Conservation (phyloP, 2,797 vertebrate genomes). For the Sebastolobus altivelis region DNA sequence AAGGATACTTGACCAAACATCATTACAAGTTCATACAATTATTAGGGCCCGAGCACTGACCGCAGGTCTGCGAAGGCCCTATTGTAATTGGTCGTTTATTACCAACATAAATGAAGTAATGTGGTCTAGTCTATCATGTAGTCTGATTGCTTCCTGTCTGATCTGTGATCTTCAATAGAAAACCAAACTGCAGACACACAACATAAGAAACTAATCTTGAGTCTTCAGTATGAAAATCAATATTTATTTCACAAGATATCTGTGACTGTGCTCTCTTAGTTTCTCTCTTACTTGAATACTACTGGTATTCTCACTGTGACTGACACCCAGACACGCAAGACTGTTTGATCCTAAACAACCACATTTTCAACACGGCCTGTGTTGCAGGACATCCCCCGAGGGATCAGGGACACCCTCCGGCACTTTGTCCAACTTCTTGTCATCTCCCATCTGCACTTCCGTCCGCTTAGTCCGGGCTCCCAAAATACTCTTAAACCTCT, state of each 20-base stretch:
- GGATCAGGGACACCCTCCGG: constrained; percentile 44
- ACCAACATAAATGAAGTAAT: constrained; percentile 3
- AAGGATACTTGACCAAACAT: constrained; percentile 29
- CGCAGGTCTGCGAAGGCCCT: too few relatives aligned
- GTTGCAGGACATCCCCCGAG: constrained; percentile 45
- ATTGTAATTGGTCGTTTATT: too few relatives aligned
- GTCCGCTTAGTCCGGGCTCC: neutral
- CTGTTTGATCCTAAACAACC: constrained; percentile 39
- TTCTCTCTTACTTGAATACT: constrained; percentile 15
- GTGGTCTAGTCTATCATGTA: neutral
- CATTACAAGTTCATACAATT: constrained; percentile 14
- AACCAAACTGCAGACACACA: constrained; percentile 20
- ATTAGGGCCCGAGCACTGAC: too few relatives aligned
- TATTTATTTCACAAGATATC: constrained; percentile 6
- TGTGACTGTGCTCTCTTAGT: neutral
- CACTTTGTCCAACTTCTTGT: constrained; percentile 56
- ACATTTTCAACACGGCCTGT: constrained; percentile 15
- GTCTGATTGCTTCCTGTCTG: neutral
- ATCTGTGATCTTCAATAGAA: constrained; percentile 30
- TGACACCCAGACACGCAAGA: constrained; percentile 34
- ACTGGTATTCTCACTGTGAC: constrained; percentile 34
- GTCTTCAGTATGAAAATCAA: too few relatives aligned
- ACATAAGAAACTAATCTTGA: neutral
- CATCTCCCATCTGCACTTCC: constrained; percentile 48
- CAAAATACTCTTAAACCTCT: constrained; percentile 26